Conservation (phyloP, 2,797 vertebrate species). For the Cyclura pinguis region DNA sequence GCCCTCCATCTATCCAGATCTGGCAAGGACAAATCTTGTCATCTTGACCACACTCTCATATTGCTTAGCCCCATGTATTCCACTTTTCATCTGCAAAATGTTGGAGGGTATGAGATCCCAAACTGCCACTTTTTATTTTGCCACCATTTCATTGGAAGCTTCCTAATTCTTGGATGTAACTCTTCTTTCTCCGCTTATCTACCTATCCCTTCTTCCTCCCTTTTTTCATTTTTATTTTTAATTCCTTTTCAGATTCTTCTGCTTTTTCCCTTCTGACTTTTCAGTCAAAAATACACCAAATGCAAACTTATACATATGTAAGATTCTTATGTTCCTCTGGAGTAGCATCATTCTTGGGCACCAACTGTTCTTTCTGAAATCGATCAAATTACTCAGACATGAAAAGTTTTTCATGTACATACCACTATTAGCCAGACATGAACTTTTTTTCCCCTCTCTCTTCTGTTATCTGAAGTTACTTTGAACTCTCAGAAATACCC, state of each 20-base stretch:
- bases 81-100: too few species aligned
- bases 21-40: too few species aligned
- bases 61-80: too few species aligned
- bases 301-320: rapidly evolving
- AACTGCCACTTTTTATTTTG: rapidly evolving
- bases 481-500: not conserved
- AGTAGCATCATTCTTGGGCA: conserved; percentile 9
- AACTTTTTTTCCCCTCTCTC: not conserved
- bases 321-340: rapidly evolving
- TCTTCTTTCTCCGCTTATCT: not conserved
- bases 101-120: rapidly evolving
- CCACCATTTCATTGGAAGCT: not conserved
- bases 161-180: not conserved
- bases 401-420: conserved; percentile 11
- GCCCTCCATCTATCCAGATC: too few species aligned
- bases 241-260: rapidly evolving
- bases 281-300: rapidly evolving
- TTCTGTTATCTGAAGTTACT: conserved; percentile 1
- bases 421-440: not conserved
- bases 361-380: not conserved
- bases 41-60: too few species aligned
- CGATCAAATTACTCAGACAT: not conserved
- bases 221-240: not conserved
- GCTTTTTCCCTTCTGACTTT: not conserved
- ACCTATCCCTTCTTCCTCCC: not conserved